Evolutionary conservation across 2,888 invertebrate species (phyloP), one percentile per base, ranked within the genome.

Genomic region (Eupithecia subumbrata): DNA sequence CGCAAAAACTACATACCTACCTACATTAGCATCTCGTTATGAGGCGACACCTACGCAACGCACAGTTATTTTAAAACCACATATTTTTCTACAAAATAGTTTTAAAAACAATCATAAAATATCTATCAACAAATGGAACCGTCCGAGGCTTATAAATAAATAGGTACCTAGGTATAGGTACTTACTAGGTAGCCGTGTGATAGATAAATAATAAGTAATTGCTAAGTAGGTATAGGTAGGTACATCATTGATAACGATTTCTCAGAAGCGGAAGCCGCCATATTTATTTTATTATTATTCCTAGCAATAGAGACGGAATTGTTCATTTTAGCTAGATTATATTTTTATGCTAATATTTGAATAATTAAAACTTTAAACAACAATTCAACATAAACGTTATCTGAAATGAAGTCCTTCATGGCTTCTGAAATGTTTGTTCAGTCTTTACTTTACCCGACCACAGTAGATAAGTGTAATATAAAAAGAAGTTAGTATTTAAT

Each of bases 301-400:
- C 40, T 12, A 67, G 37, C 66, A 25, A 14, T 12, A 18, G n/a
- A 11, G n/a, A 67, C 40, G 5, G 16, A 67, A 25, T 60, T 60
- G 5, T 25, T 60, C 34, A 40, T 67, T 66, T 66, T 12, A 4
- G 37, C 18, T 37, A 66, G 25, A 16, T 63, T 14, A 63, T 40
- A 40, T 40, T 67, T 66, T 67, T 40, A 40, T 67, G 40, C 40
- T 37, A 40, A 40, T 67, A 67, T 67, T 67, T 67, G 37, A 40
- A 40, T 64, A 8, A 56, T 56, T 18, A 64, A 64, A 16, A 18
- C 30, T n/a, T 12, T 4, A 40, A 37, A 11, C 66, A 64, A 64
- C 30, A 64, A 34, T 37, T 37, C 66, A 66, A 66, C 18, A 16
- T 5, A 45, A 64, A 34, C 66, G 37, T 34, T 34, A 66, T 64